Conservation (phyloP, 2,888 invertebrate species). For the Dysmachus trigonus region DNA sequence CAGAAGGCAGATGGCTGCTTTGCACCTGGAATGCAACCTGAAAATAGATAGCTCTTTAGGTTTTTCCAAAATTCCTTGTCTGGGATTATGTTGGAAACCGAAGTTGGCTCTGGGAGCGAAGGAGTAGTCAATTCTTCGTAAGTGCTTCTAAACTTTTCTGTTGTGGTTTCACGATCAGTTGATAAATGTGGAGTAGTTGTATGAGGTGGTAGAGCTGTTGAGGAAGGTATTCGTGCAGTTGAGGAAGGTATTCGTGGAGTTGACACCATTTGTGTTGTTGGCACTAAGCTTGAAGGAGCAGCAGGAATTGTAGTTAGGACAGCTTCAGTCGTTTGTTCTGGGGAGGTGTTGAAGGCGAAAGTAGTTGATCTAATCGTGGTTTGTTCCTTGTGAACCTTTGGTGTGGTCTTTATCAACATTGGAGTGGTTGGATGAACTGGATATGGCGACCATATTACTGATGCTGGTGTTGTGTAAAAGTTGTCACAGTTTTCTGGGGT, state of each 20-base stretch:
- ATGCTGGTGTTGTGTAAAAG: not conserved
- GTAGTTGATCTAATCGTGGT: not conserved
- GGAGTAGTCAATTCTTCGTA: not conserved
- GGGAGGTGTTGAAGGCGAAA: not conserved
- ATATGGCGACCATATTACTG: not conserved
- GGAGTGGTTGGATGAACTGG: not conserved
- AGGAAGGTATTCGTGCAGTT: not conserved
- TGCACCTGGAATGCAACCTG: conserved; percentile 42
- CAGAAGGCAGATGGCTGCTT: conserved; percentile 33
- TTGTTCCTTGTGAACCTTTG: not conserved
- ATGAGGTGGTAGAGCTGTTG: not conserved
- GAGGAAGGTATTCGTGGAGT: not conserved
- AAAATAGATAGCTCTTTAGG: conserved; percentile 47
- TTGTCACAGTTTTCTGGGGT: conserved; percentile 38
- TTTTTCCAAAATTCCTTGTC: conserved; percentile 47
- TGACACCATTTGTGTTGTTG: not conserved
- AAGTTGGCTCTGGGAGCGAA: not conserved
- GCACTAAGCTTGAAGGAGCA: not conserved
- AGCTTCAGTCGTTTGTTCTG: not conserved
- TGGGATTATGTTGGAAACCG: not conserved
- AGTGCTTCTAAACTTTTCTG: not conserved
- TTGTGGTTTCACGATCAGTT: not conserved
- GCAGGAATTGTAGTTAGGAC: not conserved
- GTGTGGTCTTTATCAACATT: not conserved
- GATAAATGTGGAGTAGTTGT: not conserved